Evolutionary conservation across 1,140 invertebrate species (phyloP).

Genomic region (Adoxophyes honmai): DNA sequence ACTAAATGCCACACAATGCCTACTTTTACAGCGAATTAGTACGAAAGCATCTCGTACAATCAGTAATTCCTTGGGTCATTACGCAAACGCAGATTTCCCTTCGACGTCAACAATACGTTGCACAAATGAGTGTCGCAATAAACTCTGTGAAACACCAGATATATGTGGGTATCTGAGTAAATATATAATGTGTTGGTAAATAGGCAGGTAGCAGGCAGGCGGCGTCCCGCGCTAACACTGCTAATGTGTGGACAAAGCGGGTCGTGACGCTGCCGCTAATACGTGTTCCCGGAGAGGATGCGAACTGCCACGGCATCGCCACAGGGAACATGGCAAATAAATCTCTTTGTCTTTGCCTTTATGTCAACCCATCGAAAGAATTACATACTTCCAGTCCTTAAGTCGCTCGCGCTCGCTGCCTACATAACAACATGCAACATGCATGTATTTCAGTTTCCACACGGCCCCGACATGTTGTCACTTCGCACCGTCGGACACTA

Average conservation of each 20-base stretch:
- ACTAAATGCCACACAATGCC: neutral
- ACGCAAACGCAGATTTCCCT: slow-evolving; percentile 61
- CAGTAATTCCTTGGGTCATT: slow-evolving; percentile 43
- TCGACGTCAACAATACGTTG: slow-evolving; percentile 54
- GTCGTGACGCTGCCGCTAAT: slow-evolving; percentile 71
- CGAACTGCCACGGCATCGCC: slow-evolving; percentile 28
- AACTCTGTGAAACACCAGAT: slow-evolving; percentile 45
- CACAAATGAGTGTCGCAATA: slow-evolving; percentile 60
- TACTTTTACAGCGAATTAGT: slow-evolving; percentile 27
- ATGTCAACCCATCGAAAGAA: neutral
- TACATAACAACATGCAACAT: no score
- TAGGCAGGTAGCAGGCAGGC: slow-evolving; percentile 45
- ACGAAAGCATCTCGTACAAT: slow-evolving; percentile 41
- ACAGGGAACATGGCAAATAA: slow-evolving; percentile 11
- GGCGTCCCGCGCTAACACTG: slow-evolving; percentile 59
- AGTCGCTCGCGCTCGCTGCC: no score
- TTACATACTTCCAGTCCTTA: neutral
- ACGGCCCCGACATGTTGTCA: slow-evolving; percentile 1
- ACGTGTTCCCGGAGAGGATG: slow-evolving; percentile 62
- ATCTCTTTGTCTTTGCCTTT: slow-evolving; percentile 3
- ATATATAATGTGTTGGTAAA: slow-evolving; percentile 57
- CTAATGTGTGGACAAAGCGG: slow-evolving; percentile 70
- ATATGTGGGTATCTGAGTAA: slow-evolving; percentile 62
- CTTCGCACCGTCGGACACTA: slow-evolving; percentile 32
- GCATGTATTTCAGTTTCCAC: no score